Evolutionary conservation across 2,888 invertebrate genomes (phyloP).

Genomic region (Syritta pipiens): DNA sequence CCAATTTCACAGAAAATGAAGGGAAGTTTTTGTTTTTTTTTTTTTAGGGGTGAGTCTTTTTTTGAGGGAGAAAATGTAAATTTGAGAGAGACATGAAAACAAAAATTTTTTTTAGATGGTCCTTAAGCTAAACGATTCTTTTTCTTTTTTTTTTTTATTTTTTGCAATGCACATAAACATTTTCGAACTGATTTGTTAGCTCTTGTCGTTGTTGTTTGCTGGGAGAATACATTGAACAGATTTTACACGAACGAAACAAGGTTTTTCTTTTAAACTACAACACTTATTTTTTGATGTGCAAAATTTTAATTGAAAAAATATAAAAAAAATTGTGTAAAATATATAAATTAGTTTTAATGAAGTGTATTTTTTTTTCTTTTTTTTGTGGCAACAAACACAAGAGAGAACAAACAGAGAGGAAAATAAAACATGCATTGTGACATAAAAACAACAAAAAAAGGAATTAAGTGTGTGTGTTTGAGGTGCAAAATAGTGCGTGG

Average conservation of each 20-base stretch:
- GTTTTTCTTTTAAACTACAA: not conserved
- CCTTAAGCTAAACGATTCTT: conserved; percentile 18
- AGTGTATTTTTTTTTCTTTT: not conserved
- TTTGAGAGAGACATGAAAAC: no score
- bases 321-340: no score
- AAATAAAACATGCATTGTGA: conserved; percentile 63
- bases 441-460: not conserved
- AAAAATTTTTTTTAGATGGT: no score
- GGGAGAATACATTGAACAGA: conserved; percentile 38
- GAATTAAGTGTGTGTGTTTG: no score
- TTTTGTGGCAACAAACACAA: conserved; percentile 50
- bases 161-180: conserved; percentile 46
- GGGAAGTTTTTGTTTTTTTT: conserved; percentile 13
- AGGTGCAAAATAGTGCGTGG: no score
- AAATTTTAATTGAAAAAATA: no score
- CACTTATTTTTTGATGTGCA: no score
- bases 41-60: not conserved
- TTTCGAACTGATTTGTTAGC: conserved; percentile 71
- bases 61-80: not conserved
- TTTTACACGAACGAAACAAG: not conserved
- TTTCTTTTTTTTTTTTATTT: conserved; percentile 13
- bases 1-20: conserved; percentile 40
- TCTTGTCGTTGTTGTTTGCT: conserved; percentile 74
- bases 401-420: no score
- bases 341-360: no score